These are phyloP conservation scores for Dorcus parallelipipedus DNA, from an alignment of 2,888 invertebrate species.

Conservation along the genomic window DNA sequence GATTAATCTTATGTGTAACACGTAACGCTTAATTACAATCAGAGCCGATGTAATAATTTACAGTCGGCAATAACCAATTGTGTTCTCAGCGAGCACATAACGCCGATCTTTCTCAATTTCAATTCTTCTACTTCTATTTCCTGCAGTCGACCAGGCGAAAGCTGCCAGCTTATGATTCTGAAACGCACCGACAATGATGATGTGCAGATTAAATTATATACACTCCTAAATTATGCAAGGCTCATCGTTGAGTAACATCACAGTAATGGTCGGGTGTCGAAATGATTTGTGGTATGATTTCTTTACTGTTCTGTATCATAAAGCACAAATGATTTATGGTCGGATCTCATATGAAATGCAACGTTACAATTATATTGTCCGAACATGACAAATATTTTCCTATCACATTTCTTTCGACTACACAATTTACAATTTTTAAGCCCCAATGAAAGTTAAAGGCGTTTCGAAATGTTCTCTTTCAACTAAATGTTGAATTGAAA, in stretches of 20 bases:
- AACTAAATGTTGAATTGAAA: too few relatives aligned
- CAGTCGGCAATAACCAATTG: conserved; percentile 10
- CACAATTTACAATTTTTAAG: too few relatives aligned
- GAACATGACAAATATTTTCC: too few relatives aligned
- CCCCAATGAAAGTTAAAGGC: too few relatives aligned
- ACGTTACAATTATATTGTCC: background rate
- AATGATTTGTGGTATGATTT: conserved; percentile 39
- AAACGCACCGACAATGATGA: background rate
- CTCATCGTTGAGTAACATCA: conserved; percentile 15
- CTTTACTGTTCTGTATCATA: conserved; percentile 25
- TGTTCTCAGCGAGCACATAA: conserved; percentile 4
- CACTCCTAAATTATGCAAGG: conserved; percentile 5
- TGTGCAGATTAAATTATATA: background rate
- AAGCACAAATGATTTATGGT: conserved; percentile 32
- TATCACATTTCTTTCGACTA: too few relatives aligned
- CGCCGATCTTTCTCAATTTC: background rate
- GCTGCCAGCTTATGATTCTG: background rate
- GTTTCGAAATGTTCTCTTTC: too few relatives aligned
- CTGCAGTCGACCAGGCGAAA: conserved; percentile 7
- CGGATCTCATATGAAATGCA: background rate
- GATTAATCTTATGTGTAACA: background rate
- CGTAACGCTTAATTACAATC: conserved; percentile 6
- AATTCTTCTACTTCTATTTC: background rate
- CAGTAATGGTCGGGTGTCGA: conserved; percentile 37
- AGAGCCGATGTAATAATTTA: conserved; percentile 7